Evolutionary conservation across 2,888 invertebrate species (phyloP).

Genomic region (Euplexia lucipara): DNA sequence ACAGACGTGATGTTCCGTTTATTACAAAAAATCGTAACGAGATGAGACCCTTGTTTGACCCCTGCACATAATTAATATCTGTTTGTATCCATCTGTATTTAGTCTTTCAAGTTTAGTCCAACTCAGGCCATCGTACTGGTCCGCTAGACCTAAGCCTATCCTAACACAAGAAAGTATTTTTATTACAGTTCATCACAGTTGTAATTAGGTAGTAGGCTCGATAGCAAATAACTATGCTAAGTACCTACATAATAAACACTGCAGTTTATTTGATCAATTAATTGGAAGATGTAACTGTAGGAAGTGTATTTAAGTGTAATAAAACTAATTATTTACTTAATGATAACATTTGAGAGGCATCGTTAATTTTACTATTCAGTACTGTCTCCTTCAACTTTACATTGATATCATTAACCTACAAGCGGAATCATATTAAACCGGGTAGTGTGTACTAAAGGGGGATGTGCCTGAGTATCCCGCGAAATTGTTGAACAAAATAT

Average conservation of each 20-base stretch:
- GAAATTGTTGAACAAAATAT: too few relatives aligned
- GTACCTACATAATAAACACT: not conserved
- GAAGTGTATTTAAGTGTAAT: too few relatives aligned
- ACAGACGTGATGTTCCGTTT: too few relatives aligned
- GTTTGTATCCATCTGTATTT: not conserved
- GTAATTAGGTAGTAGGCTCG: not conserved
- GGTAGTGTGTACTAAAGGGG: too few relatives aligned
- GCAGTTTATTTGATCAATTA: not conserved
- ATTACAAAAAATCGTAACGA: too few relatives aligned
- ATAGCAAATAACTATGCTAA: not conserved
- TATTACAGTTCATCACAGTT: not conserved
- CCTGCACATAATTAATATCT: too few relatives aligned
- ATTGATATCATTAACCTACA: slow-evolving; percentile 23
- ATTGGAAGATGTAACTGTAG: not conserved
- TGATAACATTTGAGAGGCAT: not conserved
- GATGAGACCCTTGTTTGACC: too few relatives aligned
- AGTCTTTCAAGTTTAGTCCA: not conserved
- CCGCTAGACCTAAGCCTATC: too few relatives aligned
- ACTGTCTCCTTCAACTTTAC: slow-evolving; percentile 10
- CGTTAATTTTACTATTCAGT: slow-evolving; percentile 6
- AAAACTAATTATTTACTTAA: slow-evolving; percentile 1
- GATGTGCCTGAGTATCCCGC: too few relatives aligned
- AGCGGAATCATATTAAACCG: slow-evolving; percentile 1
- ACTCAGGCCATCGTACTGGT: too few relatives aligned
- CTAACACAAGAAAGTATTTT: too few relatives aligned